Evolutionary conservation across 2,888 invertebrate species (phyloP).

Genomic region (Scaptomyza tumidula): DNA sequence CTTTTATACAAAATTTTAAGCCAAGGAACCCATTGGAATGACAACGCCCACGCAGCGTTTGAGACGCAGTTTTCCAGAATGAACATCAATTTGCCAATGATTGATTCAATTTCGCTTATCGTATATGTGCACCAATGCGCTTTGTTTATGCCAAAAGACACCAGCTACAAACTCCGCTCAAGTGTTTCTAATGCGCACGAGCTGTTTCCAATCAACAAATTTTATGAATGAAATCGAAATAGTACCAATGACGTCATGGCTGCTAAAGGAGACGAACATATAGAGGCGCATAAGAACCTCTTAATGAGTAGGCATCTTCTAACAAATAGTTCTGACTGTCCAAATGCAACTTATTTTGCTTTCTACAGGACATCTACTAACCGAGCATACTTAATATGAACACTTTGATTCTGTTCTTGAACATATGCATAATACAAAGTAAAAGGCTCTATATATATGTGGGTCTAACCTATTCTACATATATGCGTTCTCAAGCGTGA

Average conservation of each 20-base stretch:
- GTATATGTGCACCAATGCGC: constrained; percentile 79
- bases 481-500: constrained; percentile 1
- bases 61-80: constrained; percentile 26
- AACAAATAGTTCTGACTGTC: too few species aligned
- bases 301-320: too few species aligned
- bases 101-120: constrained; percentile 78
- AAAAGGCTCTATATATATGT: not conserved
- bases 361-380: too few species aligned
- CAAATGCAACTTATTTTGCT: too few species aligned
- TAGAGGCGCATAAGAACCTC: too few species aligned
- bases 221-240: constrained; percentile 68
- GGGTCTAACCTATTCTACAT: not conserved
- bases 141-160: constrained; percentile 23
- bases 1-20: constrained; percentile 38
- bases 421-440: not conserved
- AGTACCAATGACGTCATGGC: constrained; percentile 41
- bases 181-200: constrained; percentile 39
- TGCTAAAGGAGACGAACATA: too few species aligned
- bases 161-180: constrained; percentile 25
- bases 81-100: constrained; percentile 63
- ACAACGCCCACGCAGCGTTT: constrained; percentile 35
- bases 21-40: not conserved
- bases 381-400: too few species aligned
- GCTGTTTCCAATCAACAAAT: constrained; percentile 20
- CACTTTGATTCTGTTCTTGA: not conserved